These are phyloP conservation scores for Thunnus albacares DNA, from an alignment of 2,797 vertebrate species.

Conservation along the genomic window DNA sequence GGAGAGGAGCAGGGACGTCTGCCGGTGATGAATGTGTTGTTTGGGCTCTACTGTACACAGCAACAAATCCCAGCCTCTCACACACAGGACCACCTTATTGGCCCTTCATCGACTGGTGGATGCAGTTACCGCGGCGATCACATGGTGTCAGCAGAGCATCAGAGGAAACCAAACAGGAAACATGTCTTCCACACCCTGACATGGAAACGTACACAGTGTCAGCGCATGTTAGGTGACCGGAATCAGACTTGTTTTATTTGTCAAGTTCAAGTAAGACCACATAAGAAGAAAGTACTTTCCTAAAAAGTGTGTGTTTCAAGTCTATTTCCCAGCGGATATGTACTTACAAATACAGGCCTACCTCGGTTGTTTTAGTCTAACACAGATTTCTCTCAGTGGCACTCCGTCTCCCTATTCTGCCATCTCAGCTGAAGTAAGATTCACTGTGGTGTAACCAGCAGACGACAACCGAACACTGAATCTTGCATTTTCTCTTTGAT, in stretches of 20 bases:
- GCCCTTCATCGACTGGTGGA: neutral
- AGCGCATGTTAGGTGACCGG: slow-evolving; percentile 1
- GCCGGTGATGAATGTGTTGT: slow-evolving; percentile 77
- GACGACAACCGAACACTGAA: too few species aligned
- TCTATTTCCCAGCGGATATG: too few species aligned
- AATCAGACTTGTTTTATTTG: neutral
- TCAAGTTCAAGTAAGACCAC: neutral
- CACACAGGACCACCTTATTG: slow-evolving; percentile 9
- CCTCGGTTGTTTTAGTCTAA: too few species aligned
- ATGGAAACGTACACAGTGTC: slow-evolving; percentile 7
- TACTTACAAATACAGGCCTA: too few species aligned
- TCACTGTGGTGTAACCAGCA: too few species aligned
- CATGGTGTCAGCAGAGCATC: slow-evolving; percentile 71
- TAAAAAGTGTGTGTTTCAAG: too few species aligned
- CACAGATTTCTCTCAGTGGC: too few species aligned
- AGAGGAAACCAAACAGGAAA: neutral
- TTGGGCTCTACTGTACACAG: slow-evolving; percentile 49
- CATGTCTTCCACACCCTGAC: slow-evolving; percentile 41
- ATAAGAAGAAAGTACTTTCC: too few species aligned
- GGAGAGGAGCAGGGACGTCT: slow-evolving; percentile 63
- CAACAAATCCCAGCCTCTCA: slow-evolving; percentile 45
- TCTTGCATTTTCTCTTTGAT: too few species aligned
- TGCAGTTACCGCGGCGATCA: slow-evolving; percentile 46
- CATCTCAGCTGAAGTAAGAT: too few species aligned
- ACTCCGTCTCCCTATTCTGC: too few species aligned